Base-by-base conservation (phyloP, 2,113 vertebrate genomes). In the Noturus placidus region DNA sequence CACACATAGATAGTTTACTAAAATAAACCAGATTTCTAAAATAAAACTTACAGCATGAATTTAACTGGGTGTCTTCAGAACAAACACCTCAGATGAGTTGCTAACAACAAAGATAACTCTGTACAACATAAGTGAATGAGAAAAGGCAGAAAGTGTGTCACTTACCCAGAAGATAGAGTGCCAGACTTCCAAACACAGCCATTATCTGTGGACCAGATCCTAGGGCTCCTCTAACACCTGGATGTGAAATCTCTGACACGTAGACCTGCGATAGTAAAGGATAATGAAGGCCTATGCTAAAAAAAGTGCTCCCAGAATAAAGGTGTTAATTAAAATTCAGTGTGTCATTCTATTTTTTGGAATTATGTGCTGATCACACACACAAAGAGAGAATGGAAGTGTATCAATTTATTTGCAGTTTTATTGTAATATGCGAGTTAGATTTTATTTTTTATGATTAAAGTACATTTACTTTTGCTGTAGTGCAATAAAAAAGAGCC, bases 191-290 rank as follows among this genome's bases (percentile, higher is more conserved):
- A 74, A 96, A 95, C 88, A 99, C 98, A 0, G 97, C 96, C 90
- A 97, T 98, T 90, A 98, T 92, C 95, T 99, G 98, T 67, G 98
- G 97, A 6, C 96, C 97, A 20, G 97, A 96, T 0, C 98, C 98
- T 92, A 99, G 87, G 0, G 93, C 90, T 8, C 98, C 98, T n/a
- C 98, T 94, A 20, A 98, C 94, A 3, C 91, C 85, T 0, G 96
- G 95, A 84, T 97, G 96, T 25, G 97, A 97, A 72, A 99, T 97
- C 94, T 99, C 98, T 0, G 98, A 99, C 88, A 99, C 97, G 84
- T 99, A 99, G 25, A 99, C 97, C 98, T 99, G 94, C 0, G 89
- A 88, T 4, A 70, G 27, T 81, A 2, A 86, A 84, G 78, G 52
- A 88, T 76, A 57, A 74, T 63, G 15, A 78, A 79, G 33, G 14